Conservation (phyloP, 2,113 vertebrate genomes). For the Charina bottae region DNA sequence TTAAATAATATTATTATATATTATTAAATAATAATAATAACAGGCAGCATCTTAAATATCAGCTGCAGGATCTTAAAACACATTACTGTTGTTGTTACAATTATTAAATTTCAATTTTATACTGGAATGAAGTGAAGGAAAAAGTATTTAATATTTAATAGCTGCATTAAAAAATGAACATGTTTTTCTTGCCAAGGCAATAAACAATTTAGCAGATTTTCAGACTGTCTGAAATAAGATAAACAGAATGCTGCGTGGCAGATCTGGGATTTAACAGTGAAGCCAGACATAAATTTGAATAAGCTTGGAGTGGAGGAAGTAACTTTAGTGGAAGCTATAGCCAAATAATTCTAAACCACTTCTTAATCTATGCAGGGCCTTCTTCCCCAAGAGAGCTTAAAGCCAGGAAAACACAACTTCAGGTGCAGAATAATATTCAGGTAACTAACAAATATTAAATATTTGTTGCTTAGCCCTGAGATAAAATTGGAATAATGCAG, state of each 20-base stretch:
- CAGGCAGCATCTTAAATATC: background rate
- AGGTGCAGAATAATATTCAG: background rate
- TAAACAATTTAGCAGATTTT: conserved; percentile 16
- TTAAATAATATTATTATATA: no score
- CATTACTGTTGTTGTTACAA: background rate
- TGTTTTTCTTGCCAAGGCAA: background rate
- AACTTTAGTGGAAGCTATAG: background rate
- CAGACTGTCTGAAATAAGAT: background rate
- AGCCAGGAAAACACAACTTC: background rate
- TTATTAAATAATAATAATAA: no score
- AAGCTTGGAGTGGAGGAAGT: background rate
- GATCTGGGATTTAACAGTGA: conserved; percentile 2
- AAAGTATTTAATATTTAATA: conserved; percentile 11
- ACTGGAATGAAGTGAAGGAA: background rate
- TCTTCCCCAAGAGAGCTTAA: background rate
- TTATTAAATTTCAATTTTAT: conserved; percentile 5
- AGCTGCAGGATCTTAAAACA: background rate
- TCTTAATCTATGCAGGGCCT: background rate
- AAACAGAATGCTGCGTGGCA: background rate
- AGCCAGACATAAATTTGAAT: background rate
- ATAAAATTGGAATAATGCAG: background rate
- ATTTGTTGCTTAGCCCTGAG: background rate
- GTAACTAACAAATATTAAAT: background rate
- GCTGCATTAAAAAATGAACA: background rate
- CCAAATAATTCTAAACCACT: background rate